phyloP scores from a whole-genome alignment of 2,888 invertebrate genomes.

The Altica lythri region DNA sequence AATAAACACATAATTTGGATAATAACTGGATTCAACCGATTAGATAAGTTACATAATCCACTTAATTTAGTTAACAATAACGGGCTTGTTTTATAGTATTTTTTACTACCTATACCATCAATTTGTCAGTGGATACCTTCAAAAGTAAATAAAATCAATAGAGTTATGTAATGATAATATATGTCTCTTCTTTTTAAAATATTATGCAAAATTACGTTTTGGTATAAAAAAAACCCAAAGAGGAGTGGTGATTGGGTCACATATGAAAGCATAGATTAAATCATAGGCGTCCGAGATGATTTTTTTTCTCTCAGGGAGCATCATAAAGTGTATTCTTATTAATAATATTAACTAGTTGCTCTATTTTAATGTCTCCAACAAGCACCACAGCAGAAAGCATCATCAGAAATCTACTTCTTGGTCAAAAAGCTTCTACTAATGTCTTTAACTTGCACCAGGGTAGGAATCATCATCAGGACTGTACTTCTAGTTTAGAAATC shows the following conservation, averaged over 20 bases:
- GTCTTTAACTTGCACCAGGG: no score
- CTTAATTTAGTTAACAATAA: background rate
- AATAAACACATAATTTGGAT: no score
- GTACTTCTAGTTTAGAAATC: no score
- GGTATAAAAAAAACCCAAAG: conserved; percentile 31
- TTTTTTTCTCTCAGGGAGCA: conserved; percentile 1
- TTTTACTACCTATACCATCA: no score
- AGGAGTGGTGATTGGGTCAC: conserved; percentile 31
- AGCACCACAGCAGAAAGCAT: no score
- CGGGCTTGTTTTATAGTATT: conserved; percentile 17
- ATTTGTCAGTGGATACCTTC: conserved; percentile 4
- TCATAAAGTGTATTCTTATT: no score
- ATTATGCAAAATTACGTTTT: conserved; percentile 34
- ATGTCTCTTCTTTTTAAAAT: conserved; percentile 27
- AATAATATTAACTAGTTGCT: no score
- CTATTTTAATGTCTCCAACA: no score
- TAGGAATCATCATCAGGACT: no score
- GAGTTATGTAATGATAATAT: conserved; percentile 25
- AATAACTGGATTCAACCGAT: no score
- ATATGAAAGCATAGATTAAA: conserved; percentile 26
- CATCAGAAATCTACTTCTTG: no score
- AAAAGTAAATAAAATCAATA: conserved; percentile 17
- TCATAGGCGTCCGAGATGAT: background rate
- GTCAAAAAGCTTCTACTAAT: no score
- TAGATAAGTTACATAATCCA: conserved; percentile 13